Conservation (phyloP, 2,888 invertebrate species). For the Leptopilina myrica region DNA sequence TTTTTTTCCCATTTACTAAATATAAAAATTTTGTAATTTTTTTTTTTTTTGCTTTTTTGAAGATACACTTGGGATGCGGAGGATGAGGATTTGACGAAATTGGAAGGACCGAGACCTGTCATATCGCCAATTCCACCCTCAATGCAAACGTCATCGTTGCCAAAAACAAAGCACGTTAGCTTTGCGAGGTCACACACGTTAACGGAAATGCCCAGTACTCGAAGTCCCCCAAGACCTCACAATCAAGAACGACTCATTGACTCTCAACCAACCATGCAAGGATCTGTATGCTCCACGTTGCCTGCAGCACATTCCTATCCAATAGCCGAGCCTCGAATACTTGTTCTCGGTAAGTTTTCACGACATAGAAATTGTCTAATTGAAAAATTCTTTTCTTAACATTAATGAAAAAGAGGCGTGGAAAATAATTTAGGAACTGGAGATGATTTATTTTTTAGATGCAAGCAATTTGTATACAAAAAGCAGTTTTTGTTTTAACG, state of each 20-base stretch:
- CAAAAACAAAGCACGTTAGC: slow-evolving; percentile 92
- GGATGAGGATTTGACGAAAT: slow-evolving; percentile 85
- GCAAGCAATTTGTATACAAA: no score
- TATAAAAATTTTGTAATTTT: not conserved
- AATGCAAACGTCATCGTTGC: slow-evolving; percentile 76
- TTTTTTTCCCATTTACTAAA: not conserved
- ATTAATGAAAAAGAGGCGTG: not conserved
- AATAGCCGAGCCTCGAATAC: slow-evolving; percentile 72
- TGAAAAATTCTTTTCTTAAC: not conserved
- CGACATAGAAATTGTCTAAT: not conserved
- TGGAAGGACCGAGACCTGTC: slow-evolving; percentile 83
- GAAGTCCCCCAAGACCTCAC: slow-evolving; percentile 77
- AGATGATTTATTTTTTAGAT: no score
- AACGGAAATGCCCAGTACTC: slow-evolving; percentile 81
- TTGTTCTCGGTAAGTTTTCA: slow-evolving; percentile 74
- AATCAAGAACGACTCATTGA: slow-evolving; percentile 76
- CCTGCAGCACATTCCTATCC: slow-evolving; percentile 66
- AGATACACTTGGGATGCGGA: slow-evolving; percentile 87
- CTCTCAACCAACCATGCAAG: slow-evolving; percentile 72
- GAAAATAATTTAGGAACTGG: not conserved
- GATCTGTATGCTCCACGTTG: slow-evolving; percentile 62
- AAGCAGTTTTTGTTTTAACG: no score
- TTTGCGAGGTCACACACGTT: slow-evolving; percentile 92
- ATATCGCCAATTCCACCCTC: slow-evolving; percentile 63
- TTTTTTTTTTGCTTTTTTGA: slow-evolving; percentile 18